Conservation (phyloP, 2,888 invertebrate genomes). For the Tortrix viridana region DNA sequence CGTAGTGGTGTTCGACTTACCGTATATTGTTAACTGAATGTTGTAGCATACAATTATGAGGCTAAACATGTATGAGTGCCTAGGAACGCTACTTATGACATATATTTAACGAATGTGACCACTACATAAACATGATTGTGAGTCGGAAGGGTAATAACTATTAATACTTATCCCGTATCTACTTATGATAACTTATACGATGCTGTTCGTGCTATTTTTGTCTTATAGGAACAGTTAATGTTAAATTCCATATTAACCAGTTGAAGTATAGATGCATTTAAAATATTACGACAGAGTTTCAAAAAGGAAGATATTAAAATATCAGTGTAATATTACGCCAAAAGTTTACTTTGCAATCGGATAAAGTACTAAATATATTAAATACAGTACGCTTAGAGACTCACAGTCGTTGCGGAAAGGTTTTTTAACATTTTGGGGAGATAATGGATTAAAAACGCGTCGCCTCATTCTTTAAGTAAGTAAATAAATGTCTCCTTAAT, state of each 20-base stretch:
- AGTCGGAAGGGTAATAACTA: constrained; percentile 77
- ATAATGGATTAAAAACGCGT: constrained; percentile 21
- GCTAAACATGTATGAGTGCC: constrained; percentile 79
- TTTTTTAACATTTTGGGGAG: constrained; percentile 18
- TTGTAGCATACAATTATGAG: constrained; percentile 56
- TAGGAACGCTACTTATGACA: constrained; percentile 82
- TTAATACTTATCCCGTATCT: constrained; percentile 64
- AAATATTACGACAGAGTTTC: constrained; percentile 57
- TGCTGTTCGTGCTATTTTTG: constrained; percentile 73
- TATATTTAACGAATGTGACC: constrained; percentile 75
- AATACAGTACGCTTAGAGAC: constrained; percentile 77
- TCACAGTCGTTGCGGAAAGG: constrained; percentile 34
- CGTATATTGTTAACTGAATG: constrained; percentile 54
- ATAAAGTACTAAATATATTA: constrained; percentile 60
- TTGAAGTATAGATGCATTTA: constrained; percentile 66
- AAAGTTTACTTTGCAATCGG: constrained; percentile 66
- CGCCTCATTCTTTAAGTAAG: constrained; percentile 13
- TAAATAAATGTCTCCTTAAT: constrained; percentile 3
- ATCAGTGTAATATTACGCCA: constrained; percentile 58
- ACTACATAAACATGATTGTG: constrained; percentile 79
- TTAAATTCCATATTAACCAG: constrained; percentile 68
- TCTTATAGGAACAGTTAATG: constrained; percentile 68
- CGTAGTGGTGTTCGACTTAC: constrained; percentile 65
- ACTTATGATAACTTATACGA: constrained; percentile 63
- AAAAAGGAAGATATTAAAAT: constrained; percentile 52